Percentiles rank a stretch among this genome's conserved stretches.
phyloP scores from a whole-genome alignment of 1,140 invertebrate species.

The Aphaenogaster ashmeadi region DNA sequence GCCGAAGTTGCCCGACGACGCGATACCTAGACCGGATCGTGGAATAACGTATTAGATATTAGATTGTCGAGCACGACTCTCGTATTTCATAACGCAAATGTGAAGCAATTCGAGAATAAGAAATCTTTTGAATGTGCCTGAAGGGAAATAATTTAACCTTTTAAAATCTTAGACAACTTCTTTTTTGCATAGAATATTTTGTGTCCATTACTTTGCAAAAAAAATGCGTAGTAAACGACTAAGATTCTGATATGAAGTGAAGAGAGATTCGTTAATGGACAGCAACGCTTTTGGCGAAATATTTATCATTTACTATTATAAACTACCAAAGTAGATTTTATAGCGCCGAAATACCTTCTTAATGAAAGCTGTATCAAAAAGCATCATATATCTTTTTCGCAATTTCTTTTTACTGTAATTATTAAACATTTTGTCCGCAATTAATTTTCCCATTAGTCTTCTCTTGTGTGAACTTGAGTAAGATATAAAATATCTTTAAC shows the following conservation, averaged over 20 bases:
- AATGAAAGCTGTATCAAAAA: neutral
- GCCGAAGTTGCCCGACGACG: conserved; percentile 32
- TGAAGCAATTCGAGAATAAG: conserved; percentile 15
- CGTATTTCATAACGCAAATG: neutral
- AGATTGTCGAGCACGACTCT: neutral
- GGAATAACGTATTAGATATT: conserved; percentile 40
- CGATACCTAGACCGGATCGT: conserved; percentile 2
- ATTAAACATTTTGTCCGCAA: neutral
- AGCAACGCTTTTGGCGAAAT: neutral
- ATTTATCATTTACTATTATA: conserved; percentile 13
- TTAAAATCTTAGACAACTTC: conserved; percentile 2
- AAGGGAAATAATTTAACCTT: neutral
- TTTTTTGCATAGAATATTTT: neutral
- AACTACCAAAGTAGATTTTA: neutral
- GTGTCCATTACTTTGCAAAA: neutral
- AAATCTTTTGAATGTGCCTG: neutral
- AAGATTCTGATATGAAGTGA: neutral
- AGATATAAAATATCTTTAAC: neutral
- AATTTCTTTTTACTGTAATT: conserved; percentile 20
- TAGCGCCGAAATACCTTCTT: neutral
- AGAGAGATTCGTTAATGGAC: neutral
- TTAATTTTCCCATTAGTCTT: conserved; percentile 17
- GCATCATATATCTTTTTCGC: neutral
- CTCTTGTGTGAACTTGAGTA: neutral
- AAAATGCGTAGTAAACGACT: neutral